phyloP scores from a whole-genome alignment of 2,113 vertebrate species.

The Notiomystis cincta region DNA sequence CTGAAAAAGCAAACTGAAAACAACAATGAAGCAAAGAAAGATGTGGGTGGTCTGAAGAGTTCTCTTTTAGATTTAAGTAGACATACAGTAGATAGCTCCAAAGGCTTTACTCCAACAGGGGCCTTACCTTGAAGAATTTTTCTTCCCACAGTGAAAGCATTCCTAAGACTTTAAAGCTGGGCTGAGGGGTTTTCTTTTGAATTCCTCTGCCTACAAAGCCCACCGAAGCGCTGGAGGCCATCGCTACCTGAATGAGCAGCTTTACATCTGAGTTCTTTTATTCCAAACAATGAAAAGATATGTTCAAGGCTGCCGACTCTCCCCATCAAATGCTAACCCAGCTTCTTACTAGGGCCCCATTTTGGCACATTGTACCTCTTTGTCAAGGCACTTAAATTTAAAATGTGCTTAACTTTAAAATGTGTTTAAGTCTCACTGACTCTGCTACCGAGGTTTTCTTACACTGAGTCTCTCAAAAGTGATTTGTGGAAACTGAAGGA shows the following conservation, averaged over 20 bases:
- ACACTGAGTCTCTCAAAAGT: not conserved
- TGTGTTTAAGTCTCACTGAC: not conserved
- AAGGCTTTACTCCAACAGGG: conserved; percentile 10
- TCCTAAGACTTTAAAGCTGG: conserved; percentile 44
- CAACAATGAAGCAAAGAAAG: conserved; percentile 60
- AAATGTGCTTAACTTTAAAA: conserved; percentile 17
- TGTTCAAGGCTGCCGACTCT: conserved; percentile 31
- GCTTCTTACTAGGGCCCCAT: not conserved
- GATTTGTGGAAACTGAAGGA: not conserved
- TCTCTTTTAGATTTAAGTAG: conserved; percentile 65
- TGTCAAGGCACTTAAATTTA: conserved; percentile 35
- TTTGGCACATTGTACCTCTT: not conserved
- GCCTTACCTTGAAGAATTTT: conserved; percentile 56
- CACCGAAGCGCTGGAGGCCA: not conserved
- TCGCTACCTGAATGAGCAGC: conserved; percentile 27
- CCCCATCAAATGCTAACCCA: not conserved
- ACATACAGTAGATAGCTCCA: conserved; percentile 49
- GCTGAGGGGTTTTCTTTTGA: conserved; percentile 7
- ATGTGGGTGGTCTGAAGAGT: conserved; percentile 77
- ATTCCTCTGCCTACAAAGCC: conserved; percentile 22
- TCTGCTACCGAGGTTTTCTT: not conserved
- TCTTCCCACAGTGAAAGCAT: conserved; percentile 46
- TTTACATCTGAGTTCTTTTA: not conserved
- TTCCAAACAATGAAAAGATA: conserved; percentile 30
- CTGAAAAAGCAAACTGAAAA: conserved; percentile 76